Evolutionary conservation across 1,140 invertebrate genomes (phyloP), one percentile per base, ranked within the genome.

Genomic region (Venturia canescens): DNA sequence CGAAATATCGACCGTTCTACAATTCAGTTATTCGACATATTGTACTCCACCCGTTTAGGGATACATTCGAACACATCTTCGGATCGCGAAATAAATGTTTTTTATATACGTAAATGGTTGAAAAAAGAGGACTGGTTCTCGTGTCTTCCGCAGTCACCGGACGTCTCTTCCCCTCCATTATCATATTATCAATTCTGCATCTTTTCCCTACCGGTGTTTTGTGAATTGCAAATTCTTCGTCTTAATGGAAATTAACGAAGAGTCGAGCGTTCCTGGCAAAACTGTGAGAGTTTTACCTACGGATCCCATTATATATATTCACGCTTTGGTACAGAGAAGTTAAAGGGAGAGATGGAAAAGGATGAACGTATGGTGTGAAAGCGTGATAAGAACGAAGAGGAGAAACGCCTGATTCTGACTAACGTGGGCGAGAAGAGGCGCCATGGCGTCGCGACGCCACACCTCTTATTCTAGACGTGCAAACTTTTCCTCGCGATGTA

Each of bases 361-460:
- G 78, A 31, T 72, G 78, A 16, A 71, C 27, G 15, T 27, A 27
- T 15, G 60, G 60, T 23, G 38, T 31, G 53, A 50, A 63, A 66
- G 75, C 60, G 77, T 78, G 77, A 71, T 78, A 83, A 76, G 16
- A 31, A 31, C 9, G 27, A 31, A 50, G 38, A 76, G n/a, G 44
- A 21, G 29, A 60, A 76, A 76, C 18, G 44, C 44, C 15, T 38
- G 69, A 71, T 71, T 38, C 31, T n/a, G 31, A 71, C 69, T 48
- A 71, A 71, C 31, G 69, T 38, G 69, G 31, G 77, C 71, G 21
- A 72, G 44, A 27, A 69, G 44, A 81, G 86, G 85, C 86, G 85
- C 85, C 86, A 82, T 78, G 79, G 83, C 82, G 86, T 86, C 86
- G 84, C 82, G 85, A 87, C 82, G 84, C 84, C 86, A 86, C 86